A percentile compares a stretch with the other conserved stretches of the same genome.
Conservation (phyloP, 1,140 invertebrate species). For the Pseudobourletiella spinata region DNA sequence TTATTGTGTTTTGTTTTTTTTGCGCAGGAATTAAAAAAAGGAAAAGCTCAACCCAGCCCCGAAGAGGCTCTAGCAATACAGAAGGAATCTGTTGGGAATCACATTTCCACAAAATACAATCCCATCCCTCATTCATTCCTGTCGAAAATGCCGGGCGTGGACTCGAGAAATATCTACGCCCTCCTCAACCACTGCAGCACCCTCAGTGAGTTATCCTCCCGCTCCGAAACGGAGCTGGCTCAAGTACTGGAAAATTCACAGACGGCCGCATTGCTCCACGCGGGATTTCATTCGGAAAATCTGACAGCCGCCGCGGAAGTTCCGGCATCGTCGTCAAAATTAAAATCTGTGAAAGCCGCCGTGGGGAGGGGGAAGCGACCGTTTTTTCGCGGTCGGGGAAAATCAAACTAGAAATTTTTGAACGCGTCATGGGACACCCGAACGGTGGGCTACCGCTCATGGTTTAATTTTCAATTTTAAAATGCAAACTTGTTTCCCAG, state of each 20-base stretch:
- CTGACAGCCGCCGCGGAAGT: not conserved
- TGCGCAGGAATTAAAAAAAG: constrained; percentile 59
- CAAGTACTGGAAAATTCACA: constrained; percentile 55
- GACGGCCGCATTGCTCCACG: constrained; percentile 51
- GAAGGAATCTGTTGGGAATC: constrained; percentile 35
- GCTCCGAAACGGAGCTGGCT: constrained; percentile 52
- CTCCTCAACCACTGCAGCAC: constrained; percentile 70
- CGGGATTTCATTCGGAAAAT: constrained; percentile 50
- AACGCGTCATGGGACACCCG: too few species aligned
- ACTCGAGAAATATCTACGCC: constrained; percentile 69
- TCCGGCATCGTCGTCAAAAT: not conserved
- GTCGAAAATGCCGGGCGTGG: constrained; percentile 79
- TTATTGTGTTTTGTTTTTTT: too few species aligned
- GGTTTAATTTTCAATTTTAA: too few species aligned
- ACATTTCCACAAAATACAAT: constrained; percentile 54
- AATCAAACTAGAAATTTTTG: too few species aligned
- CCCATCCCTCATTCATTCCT: constrained; percentile 70
- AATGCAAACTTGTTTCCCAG: too few species aligned
- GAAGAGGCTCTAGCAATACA: constrained; percentile 49
- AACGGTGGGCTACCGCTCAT: too few species aligned
- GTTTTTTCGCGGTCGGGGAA: not conserved
- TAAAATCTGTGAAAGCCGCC: not conserved
- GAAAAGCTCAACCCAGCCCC: constrained; percentile 64
- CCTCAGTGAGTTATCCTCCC: constrained; percentile 48
- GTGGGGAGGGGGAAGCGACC: not conserved